Evolutionary conservation across 2,888 invertebrate species (phyloP).

Genomic region (Acronicta psi): DNA sequence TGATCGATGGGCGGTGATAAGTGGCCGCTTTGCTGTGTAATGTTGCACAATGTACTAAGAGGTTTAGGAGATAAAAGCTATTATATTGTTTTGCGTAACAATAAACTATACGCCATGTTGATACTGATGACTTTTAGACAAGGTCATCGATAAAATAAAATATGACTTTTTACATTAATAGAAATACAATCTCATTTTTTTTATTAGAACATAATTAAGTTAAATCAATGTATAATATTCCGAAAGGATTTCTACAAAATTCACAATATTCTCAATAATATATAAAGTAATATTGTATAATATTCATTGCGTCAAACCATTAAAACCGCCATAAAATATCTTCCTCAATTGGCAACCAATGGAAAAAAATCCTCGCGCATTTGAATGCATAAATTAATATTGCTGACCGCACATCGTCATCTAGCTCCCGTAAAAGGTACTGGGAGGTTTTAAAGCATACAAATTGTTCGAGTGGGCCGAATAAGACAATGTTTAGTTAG

Average conservation of each 20-base stretch:
- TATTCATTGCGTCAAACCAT: not conserved
- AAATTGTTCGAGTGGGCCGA: conserved; percentile 73
- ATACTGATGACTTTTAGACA: no score
- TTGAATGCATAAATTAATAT: conserved; percentile 63
- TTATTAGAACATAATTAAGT: no score
- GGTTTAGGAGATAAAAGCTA: not conserved
- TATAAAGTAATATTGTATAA: no score
- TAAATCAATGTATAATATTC: not conserved
- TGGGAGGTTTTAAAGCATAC: conserved; percentile 74
- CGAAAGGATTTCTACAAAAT: not conserved
- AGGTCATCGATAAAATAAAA: no score
- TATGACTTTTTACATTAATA: no score
- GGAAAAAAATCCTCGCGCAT: conserved; percentile 29
- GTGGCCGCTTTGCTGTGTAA: conserved; percentile 26
- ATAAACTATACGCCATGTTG: no score
- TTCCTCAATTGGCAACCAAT: conserved; percentile 5
- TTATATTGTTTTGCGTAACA: not conserved
- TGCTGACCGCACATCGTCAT: conserved; percentile 59
- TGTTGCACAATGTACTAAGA: conserved; percentile 8
- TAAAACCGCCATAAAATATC: conserved; percentile 1
- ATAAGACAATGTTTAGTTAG: conserved; percentile 56
- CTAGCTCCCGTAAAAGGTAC: conserved; percentile 65
- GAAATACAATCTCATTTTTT: no score
- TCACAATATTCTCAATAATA: no score
- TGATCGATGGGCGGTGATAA: conserved; percentile 36